These are phyloP conservation scores for Drosophila tsacasi DNA, from an alignment of 1,140 invertebrate species.

Conservation along the genomic window DNA sequence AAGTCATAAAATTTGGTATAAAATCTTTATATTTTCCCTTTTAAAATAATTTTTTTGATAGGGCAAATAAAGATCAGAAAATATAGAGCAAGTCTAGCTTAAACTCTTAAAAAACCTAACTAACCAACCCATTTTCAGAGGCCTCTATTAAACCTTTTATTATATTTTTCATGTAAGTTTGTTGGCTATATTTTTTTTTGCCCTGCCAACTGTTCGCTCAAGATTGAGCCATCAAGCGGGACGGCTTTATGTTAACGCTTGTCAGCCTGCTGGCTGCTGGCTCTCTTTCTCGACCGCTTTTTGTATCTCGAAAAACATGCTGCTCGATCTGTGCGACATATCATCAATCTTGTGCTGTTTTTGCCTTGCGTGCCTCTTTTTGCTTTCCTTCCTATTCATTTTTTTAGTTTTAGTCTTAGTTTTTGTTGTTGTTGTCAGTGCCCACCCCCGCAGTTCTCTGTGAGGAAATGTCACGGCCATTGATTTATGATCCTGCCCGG, in stretches of 20 bases:
- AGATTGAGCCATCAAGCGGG: slow-evolving; percentile 31
- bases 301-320: slow-evolving; percentile 46
- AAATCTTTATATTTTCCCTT: neutral
- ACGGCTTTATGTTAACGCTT: slow-evolving; percentile 69
- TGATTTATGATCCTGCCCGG: slow-evolving; percentile 73
- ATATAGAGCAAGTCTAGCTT: slow-evolving; percentile 3
- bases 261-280: slow-evolving; percentile 43
- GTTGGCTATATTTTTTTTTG: slow-evolving; percentile 6
- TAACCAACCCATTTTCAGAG: neutral
- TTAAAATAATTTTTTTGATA: neutral
- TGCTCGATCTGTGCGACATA: slow-evolving; percentile 67
- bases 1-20: too few species aligned
- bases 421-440: neutral
- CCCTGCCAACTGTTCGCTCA: slow-evolving; percentile 55
- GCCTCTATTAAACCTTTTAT: neutral
- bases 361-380: slow-evolving; percentile 38
- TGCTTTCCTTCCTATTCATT: slow-evolving; percentile 5
- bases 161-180: neutral
- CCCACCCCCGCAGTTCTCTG: slow-evolving; percentile 62
- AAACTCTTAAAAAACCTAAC: neutral
- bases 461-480: slow-evolving; percentile 81
- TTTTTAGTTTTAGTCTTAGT: slow-evolving; percentile 22
- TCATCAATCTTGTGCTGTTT: slow-evolving; percentile 71
- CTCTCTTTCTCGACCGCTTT: slow-evolving; percentile 9
- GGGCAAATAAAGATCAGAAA: neutral